Evolutionary conservation across 2,888 invertebrate species (phyloP), one percentile per base, ranked within the genome.

Genomic region (Lepidonotus clava): DNA sequence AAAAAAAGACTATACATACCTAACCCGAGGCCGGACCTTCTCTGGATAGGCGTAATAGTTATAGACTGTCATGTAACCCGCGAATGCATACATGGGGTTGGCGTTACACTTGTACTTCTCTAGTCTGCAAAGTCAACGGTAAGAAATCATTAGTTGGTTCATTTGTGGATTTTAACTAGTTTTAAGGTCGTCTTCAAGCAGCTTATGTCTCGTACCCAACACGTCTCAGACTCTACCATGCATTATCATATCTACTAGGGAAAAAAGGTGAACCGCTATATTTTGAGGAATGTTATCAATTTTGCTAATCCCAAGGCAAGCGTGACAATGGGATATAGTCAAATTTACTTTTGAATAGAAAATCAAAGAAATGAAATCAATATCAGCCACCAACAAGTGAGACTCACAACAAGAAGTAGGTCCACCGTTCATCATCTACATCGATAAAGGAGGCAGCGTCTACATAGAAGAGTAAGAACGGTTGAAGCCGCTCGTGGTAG

Each of bases 381-480:
- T n/a, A n/a, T n/a, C n/a, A n/a, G n/a, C n/a, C n/a, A n/a, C 6
- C 66, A 66, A 11, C 46, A 18, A 46, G 18, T 18, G 18, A 14
- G 32, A 91, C 92, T 90, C 90, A 94, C 94, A 94, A 51, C n/a
- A 94, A 86, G 89, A 92, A 94, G 88, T 91, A 93, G 14, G 87
- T 89, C 99, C 99, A 99, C 90, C 97, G 96, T 21, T 97, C 96
- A 95, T 99, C 99, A 93, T 97, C 97, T 2, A 96, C 95, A 94
- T 99, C 98, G 90, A 99, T 97, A 92, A 97, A 98, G 51, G 97
- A 97, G 0, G 98, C 98, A 21, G 98, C 98, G 95, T 99, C 99
- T 90, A 99, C 98, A 94, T 97, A 99, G 97, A 98, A 99, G 87
- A 98, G 95, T 14, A 99, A 95, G 92, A 98, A 97, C 0, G 98